A percentile compares a stretch with the other conserved stretches of the same genome.
These are phyloP conservation scores for Hydropsyche betteni DNA, from an alignment of 2,888 invertebrate species.

Conservation along the genomic window DNA sequence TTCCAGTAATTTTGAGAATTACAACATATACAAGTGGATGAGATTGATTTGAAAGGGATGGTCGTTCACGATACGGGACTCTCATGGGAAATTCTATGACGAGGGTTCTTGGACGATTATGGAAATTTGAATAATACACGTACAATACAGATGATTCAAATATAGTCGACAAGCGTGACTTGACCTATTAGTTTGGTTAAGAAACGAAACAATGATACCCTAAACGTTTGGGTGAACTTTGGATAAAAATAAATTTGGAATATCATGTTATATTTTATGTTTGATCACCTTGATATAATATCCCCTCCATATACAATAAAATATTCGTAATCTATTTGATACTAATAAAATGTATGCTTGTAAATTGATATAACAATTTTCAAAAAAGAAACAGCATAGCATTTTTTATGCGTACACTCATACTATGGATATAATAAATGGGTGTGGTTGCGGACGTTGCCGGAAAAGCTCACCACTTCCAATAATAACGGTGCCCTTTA, in stretches of 20 bases:
- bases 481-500: conserved; percentile 22
- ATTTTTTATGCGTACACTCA: too few species aligned
- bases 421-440: conserved; percentile 18
- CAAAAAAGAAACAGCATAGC: too few species aligned
- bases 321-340: too few species aligned
- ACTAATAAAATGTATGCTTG: too few species aligned
- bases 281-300: too few species aligned
- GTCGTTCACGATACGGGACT: not conserved
- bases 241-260: not conserved
- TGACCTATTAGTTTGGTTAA: not conserved
- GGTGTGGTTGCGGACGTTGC: conserved; percentile 28
- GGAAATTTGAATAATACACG: conserved; percentile 6
- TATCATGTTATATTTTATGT: too few species aligned
- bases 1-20: not conserved
- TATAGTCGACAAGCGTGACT: not conserved
- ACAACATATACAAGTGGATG: not conserved
- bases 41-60: not conserved
- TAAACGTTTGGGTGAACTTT: not conserved
- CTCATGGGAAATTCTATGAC: conserved; percentile 21
- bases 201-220: not conserved
- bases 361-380: too few species aligned
- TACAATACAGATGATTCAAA: not conserved
- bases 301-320: too few species aligned
- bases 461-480: conserved; percentile 37
- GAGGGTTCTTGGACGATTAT: conserved; percentile 9